Evolutionary conservation across 2,113 vertebrate species (phyloP), one percentile per base, ranked within the genome.

Genomic region (Microcebus ravelobensis): DNA sequence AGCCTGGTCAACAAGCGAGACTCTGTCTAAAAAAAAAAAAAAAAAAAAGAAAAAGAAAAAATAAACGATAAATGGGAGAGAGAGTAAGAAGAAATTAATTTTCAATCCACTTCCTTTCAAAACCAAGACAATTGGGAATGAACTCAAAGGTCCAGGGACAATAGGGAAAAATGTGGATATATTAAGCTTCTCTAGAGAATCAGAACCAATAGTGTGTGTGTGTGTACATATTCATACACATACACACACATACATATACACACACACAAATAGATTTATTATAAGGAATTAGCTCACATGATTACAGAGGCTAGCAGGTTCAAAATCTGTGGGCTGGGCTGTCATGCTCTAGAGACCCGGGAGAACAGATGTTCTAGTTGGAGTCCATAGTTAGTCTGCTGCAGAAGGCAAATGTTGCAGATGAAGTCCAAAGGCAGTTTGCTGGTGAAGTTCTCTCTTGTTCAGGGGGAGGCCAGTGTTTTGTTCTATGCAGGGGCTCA

Each of bases 31-130:
- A 39, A 39, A 39, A 39, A 39, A 39, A 39, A 39, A 39, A 39
- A 39, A 39, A 39, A 39, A 39, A 39, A 39, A 39, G 3, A 39
- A 39, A 39, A 39, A 39, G 50, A 92, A 83, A 48, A n/a, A n/a
- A n/a, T n/a, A n/a, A n/a, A n/a, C n/a, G 39, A 39, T 39, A 39
- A 39, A 39, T 39, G 39, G 39, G 39, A 82, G 59, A 20, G 11
- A 95, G 61, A 77, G 17, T 70, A 82, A 94, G 77, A 88, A 93
- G 39, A 87, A 95, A 52, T 81, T 68, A 55, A 59, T 82, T 88
- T 79, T 14, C n/a, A 87, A 3, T 50, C 17, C 92, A 31, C 42
- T 87, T 94, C 13, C 23, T 61, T 74, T 95, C 52, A 92, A 93
- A 74, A 29, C 29, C 1, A 34, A 68, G 63, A 70, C 31, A 95